Base-by-base conservation (phyloP, 2,888 invertebrate species). In the Melanophora roralis region DNA sequence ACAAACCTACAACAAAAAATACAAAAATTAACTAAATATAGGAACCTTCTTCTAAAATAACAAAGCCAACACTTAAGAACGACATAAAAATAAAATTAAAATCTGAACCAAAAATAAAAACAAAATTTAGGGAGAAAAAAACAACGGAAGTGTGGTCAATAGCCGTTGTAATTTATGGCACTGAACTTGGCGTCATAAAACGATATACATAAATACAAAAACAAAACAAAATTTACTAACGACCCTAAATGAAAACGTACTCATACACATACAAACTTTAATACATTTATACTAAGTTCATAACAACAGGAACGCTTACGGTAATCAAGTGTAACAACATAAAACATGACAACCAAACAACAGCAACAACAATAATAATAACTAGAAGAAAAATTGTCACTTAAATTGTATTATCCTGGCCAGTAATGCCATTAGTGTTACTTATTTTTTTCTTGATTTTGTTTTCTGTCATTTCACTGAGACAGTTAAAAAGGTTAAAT, bases 381-480 rank as follows among this genome's bases (percentile, higher is more conserved):
- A 71, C 51, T 71, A 81, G 62, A 82, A 68, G 82, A 82, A 84
- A 84, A 85, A 86, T 84, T 85, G 83, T 83, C 86, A 85, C 86
- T 86, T 85, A 87, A 87, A 86, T 87, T 86, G 86, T 86, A 87
- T 87, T 87, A 88, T 86, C 83, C 85, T 80, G 82, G 81, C 82
- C 43, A 75, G 53, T 55, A 84, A 75, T 75, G 71, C 49, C 55
- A 75, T 79, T 72, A 72, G 75, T 72, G 53, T 53, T 57, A 45
- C 19, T 21, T 59, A 11, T 0, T 49, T n/a, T 40, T 27, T n/a
- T n/a, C n/a, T n/a, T n/a, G n/a, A 9, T 21, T 43, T 67, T 51
- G 19, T n/a, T 14, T 38, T 19, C n/a, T 27, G 8, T 2, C 27
- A 12, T 38, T 47, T n/a, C 32, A 55, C 49, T 38, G 9, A 69